Percentiles rank a stretch among this genome's conserved stretches.
These are phyloP conservation scores for Lophius americanus DNA, from an alignment of 2,797 vertebrate genomes.

Conservation along the genomic window DNA sequence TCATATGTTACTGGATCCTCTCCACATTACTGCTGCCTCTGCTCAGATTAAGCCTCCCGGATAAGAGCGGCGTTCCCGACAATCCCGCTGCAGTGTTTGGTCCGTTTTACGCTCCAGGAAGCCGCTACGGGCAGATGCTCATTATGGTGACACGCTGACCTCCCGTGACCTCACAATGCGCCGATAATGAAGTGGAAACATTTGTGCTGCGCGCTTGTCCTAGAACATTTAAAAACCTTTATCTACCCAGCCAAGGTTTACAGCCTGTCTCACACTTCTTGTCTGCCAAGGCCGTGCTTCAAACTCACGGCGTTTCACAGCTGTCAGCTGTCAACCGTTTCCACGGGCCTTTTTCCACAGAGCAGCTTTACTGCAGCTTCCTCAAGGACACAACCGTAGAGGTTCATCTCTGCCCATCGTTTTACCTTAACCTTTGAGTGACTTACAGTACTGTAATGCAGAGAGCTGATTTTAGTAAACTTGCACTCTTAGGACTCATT, in stretches of 20 bases:
- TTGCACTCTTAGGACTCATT: background rate
- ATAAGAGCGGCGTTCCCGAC: slow-evolving; percentile 20
- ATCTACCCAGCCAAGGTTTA: slow-evolving; percentile 43
- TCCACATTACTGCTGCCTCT: slow-evolving; percentile 54
- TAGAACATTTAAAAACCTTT: slow-evolving; percentile 36
- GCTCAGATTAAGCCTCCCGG: slow-evolving; percentile 29
- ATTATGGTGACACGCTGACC: slow-evolving; percentile 62
- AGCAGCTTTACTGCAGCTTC: slow-evolving; percentile 13
- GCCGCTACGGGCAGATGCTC: slow-evolving; percentile 58
- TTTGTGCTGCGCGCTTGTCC: slow-evolving; percentile 39
- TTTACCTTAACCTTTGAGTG: too few species aligned
- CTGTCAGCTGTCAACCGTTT: slow-evolving; percentile 43
- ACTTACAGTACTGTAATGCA: too few species aligned
- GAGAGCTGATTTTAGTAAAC: background rate
- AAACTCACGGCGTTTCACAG: slow-evolving; percentile 50
- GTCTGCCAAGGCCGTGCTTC: slow-evolving; percentile 25
- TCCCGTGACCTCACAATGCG: slow-evolving; percentile 44
- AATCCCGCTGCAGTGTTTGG: slow-evolving; percentile 7
- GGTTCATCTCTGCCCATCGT: background rate
- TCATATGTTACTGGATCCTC: slow-evolving; percentile 55
- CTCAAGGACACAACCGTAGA: slow-evolving; percentile 39
- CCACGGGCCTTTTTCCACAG: slow-evolving; percentile 13
- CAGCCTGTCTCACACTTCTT: slow-evolving; percentile 17
- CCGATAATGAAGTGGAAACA: slow-evolving; percentile 51
- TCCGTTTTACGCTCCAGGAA: slow-evolving; percentile 37